Percentiles rank a stretch among this genome's conserved stretches.
Conservation (phyloP, 2,888 invertebrate species). For the Carabus problematicus region DNA sequence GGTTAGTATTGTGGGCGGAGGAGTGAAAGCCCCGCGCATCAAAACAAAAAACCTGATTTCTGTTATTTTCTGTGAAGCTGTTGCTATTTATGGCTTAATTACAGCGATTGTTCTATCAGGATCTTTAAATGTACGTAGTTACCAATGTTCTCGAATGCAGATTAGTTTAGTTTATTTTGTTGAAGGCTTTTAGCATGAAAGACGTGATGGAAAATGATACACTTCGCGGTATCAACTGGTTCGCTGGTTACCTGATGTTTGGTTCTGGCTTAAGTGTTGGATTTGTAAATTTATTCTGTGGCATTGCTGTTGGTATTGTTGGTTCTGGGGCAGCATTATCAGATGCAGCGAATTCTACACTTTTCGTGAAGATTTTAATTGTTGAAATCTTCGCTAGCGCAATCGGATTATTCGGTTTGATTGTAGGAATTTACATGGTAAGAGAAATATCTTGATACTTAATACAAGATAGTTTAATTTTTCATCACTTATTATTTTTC, state of each 20-base stretch:
- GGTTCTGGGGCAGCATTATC: constrained; percentile 98
- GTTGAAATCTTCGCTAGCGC: constrained; percentile 99
- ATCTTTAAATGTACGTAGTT: constrained; percentile 66
- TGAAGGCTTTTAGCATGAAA: constrained; percentile 62
- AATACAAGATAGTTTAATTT: neutral
- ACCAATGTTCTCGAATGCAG: neutral
- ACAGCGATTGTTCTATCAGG: constrained; percentile 97
- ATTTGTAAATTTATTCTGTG: constrained; percentile 94
- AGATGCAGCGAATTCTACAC: constrained; percentile 94
- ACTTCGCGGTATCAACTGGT: constrained; percentile 73
- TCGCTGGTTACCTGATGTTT: constrained; percentile 94
- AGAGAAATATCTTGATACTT: constrained; percentile 45
- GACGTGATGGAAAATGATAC: constrained; percentile 53
- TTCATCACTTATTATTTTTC: constrained; percentile 28
- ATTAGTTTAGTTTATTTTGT: constrained; percentile 43
- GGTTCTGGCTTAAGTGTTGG: constrained; percentile 96
- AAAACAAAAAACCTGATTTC: constrained; percentile 99
- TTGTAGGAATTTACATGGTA: constrained; percentile 95
- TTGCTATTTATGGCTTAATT: constrained; percentile 98
- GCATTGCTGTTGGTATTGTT: constrained; percentile 96
- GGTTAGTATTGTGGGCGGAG: constrained; percentile 95
- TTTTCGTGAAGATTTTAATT: constrained; percentile 98
- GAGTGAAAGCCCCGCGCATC: constrained; percentile 97
- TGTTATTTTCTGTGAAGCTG: constrained; percentile 99
- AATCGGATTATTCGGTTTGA: constrained; percentile 97